phyloP scores from a whole-genome alignment of 2,113 vertebrate species.

The Boulengeromyrus knoepffleri region DNA sequence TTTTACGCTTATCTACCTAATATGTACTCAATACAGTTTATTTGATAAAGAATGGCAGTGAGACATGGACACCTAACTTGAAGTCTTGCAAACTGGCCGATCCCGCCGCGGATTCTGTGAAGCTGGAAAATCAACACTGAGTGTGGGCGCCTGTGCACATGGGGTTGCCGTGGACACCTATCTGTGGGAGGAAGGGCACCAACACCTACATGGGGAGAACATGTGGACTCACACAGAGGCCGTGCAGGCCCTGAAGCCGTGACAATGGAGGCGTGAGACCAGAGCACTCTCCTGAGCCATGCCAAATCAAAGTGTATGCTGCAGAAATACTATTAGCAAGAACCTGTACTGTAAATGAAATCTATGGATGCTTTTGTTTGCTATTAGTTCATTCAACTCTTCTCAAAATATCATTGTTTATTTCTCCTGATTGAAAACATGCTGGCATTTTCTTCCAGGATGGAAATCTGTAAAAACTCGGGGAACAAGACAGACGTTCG shows the following conservation, averaged over 20 bases:
- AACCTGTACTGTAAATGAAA: background rate
- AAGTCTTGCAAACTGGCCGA: background rate
- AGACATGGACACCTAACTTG: background rate
- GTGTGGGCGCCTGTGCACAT: background rate
- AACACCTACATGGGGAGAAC: background rate
- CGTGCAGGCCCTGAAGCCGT: background rate
- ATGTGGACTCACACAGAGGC: background rate
- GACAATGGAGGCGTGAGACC: background rate
- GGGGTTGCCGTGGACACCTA: background rate
- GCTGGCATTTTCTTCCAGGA: background rate
- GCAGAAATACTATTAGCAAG: background rate
- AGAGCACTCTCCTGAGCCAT: background rate
- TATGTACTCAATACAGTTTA: background rate
- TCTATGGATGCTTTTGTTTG: background rate
- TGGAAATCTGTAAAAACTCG: background rate
- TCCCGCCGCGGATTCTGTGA: background rate
- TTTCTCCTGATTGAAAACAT: background rate
- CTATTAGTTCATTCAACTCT: background rate
- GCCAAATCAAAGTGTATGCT: background rate
- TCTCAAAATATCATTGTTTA: background rate
- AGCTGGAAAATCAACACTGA: background rate
- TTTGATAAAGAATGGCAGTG: background rate
- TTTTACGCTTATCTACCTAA: background rate
- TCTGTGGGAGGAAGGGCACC: background rate
- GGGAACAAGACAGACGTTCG: background rate